phyloP scores from a whole-genome alignment of 2,113 vertebrate genomes.

The Hypocryptadius cinnamomeus region DNA sequence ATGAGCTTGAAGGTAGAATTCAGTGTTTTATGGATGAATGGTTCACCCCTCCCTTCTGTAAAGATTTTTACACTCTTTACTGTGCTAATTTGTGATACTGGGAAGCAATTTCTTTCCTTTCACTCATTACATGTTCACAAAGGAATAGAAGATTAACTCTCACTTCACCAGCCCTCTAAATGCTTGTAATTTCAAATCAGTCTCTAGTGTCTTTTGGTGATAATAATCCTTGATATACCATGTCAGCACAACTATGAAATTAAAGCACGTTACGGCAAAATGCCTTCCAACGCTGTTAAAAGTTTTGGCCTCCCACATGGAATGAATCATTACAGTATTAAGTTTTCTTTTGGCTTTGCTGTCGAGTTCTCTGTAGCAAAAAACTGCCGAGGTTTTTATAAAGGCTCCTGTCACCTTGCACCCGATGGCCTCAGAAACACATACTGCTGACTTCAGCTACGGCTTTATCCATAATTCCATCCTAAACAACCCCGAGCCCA shows the following conservation, averaged over 20 bases:
- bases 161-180: not conserved
- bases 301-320: not conserved
- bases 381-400: not conserved
- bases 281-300: not conserved
- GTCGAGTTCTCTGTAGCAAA: not conserved
- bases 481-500: not conserved
- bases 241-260: not conserved
- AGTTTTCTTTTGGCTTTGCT: conserved; percentile 1
- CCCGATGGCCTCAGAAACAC: not conserved
- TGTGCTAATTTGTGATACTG: not conserved
- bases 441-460: not conserved
- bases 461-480: not conserved
- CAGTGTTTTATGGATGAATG: not conserved
- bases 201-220: not conserved
- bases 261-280: not conserved
- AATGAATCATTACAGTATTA: conserved; percentile 6
- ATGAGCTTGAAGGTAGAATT: not conserved
- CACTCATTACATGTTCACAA: not conserved
- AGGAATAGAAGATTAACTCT: not conserved
- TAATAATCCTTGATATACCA: not conserved
- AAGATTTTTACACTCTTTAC: not conserved
- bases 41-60: not conserved
- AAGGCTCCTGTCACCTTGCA: not conserved
- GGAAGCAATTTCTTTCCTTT: not conserved
- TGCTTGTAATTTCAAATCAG: not conserved